phyloP scores from a whole-genome alignment of 30 jellyfish, hydroid and myxozoan species.

The Cassiopea xamachana region DNA sequence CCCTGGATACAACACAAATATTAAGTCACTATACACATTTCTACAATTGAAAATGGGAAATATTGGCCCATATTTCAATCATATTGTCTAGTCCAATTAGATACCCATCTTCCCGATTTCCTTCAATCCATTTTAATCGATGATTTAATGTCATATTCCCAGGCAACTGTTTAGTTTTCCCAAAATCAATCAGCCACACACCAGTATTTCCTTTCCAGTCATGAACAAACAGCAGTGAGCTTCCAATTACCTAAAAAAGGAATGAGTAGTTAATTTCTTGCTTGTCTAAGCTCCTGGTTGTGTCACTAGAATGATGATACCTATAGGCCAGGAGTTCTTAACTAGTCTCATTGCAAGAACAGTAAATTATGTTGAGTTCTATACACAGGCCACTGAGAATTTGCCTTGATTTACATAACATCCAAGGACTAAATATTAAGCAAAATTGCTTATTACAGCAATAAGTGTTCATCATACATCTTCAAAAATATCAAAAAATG shows the following conservation, averaged over 20 bases:
- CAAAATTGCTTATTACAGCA: too few species aligned
- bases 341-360: too few species aligned
- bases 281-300: too few species aligned
- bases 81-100: slow-evolving; percentile 88
- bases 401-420: too few species aligned
- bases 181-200: slow-evolving; percentile 98
- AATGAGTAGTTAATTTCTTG: background rate
- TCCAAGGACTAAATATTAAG: too few species aligned
- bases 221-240: slow-evolving; percentile 93
- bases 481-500: too few species aligned
- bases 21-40: background rate
- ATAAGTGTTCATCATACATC: too few species aligned
- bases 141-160: slow-evolving; percentile 71
- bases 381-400: too few species aligned
- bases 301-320: too few species aligned
- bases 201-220: slow-evolving; percentile 80
- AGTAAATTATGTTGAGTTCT: too few species aligned
- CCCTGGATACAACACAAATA: too few species aligned
- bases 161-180: slow-evolving; percentile 85
- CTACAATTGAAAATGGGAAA: background rate
- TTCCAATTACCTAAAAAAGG: slow-evolving; percentile 82
- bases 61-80: slow-evolving; percentile 75
- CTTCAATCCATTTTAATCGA: slow-evolving; percentile 81
- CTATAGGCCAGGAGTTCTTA: too few species aligned
- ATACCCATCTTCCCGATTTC: slow-evolving; percentile 97